Conservation (phyloP, 2,888 invertebrate genomes). For the Seira musarum region DNA sequence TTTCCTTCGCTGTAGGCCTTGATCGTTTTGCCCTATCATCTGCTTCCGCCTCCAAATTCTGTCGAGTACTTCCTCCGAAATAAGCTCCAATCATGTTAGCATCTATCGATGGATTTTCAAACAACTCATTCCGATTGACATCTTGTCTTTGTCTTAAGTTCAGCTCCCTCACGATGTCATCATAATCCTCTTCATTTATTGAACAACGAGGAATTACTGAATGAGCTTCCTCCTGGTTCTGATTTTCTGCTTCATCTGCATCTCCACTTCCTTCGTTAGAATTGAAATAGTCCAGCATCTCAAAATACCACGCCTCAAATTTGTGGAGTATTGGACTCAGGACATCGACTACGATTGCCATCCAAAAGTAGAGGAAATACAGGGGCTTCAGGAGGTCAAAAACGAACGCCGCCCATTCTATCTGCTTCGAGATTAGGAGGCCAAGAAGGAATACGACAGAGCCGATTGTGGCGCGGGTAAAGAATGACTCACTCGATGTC, state of each 20-base stretch:
- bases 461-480: background rate
- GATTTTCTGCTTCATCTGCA: no score
- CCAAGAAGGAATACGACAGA: background rate
- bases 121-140: background rate
- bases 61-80: no score
- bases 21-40: no score
- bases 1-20: background rate
- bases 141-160: background rate
- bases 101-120: background rate
- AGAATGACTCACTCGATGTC: background rate
- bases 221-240: no score
- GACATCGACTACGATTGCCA: constrained; percentile 4
- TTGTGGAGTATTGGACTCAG: constrained; percentile 3
- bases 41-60: no score
- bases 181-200: no score
- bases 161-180: no score
- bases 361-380: constrained; percentile 25
- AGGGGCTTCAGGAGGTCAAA: constrained; percentile 30
- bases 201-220: no score
- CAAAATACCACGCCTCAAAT: constrained; percentile 2
- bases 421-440: background rate
- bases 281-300: no score
- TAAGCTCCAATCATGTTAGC: background rate
- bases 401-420: background rate
- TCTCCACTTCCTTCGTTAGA: no score